A percentile compares a stretch with the other conserved stretches of the same genome.
Conservation (phyloP, 2,113 vertebrate genomes). For the Mohoua ochrocephala region DNA sequence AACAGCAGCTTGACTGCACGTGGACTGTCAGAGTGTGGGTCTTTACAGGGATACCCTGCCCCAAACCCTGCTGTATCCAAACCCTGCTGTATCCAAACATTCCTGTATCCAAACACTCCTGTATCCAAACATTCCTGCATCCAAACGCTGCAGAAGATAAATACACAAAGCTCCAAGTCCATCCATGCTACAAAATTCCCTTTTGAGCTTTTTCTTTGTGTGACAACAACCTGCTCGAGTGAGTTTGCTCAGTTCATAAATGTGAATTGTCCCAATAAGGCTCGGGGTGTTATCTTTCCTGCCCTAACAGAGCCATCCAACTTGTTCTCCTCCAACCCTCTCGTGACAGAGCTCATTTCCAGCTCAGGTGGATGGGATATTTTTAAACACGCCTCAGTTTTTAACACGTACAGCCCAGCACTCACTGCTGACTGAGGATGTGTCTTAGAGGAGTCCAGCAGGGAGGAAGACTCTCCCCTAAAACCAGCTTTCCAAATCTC, state of each 20-base stretch:
- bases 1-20: not conserved
- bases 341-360: not conserved
- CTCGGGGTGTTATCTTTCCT: not conserved
- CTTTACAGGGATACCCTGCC: not conserved
- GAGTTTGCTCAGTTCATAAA: not conserved
- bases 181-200: not conserved
- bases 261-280: not conserved
- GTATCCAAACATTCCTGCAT: not conserved
- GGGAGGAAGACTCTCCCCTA: not conserved
- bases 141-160: not conserved
- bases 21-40: not conserved
- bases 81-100: not conserved
- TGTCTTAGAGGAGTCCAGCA: not conserved
- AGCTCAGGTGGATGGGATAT: not conserved
- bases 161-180: not conserved
- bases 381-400: not conserved
- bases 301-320: not conserved
- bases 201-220: not conserved
- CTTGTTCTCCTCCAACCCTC: not conserved
- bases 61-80: not conserved
- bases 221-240: not conserved
- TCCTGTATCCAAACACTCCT: not conserved
- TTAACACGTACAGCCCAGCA: no score
- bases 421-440: not conserved
- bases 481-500: not conserved